Evolutionary conservation across 2,888 invertebrate species (phyloP).

Genomic region (Tachystola acroxantha): DNA sequence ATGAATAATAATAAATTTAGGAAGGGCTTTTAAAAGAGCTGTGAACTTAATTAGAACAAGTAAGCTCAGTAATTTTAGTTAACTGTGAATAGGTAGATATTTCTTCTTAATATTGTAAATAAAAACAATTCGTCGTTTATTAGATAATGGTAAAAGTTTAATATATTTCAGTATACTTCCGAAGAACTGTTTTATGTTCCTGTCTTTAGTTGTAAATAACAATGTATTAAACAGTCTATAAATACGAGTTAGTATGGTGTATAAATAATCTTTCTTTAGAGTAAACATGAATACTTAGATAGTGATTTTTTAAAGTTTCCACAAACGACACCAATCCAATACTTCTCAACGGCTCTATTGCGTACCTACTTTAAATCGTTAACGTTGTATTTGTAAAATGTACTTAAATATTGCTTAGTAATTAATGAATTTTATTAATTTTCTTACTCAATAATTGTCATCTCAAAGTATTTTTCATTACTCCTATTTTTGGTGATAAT

Average conservation of each 20-base stretch:
- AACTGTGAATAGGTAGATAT: conserved; percentile 61
- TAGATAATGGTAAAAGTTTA: conserved; percentile 60
- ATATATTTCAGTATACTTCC: conserved; percentile 69
- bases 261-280: conserved; percentile 8
- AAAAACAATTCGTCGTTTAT: conserved; percentile 47
- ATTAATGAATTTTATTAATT: conserved; percentile 30
- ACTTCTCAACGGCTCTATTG: conserved; percentile 52
- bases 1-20: conserved; percentile 31
- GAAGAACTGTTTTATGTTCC: conserved; percentile 76
- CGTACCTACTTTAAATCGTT: conserved; percentile 53
- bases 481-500: conserved; percentile 18
- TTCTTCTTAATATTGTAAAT: conserved; percentile 64
- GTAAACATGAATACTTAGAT: conserved; percentile 22
- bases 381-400: conserved; percentile 70
- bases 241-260: conserved; percentile 32
- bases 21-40: conserved; percentile 59
- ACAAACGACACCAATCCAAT: conserved; percentile 56
- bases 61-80: conserved; percentile 60
- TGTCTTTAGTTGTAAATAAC: conserved; percentile 72
- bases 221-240: conserved; percentile 48
- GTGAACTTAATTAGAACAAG: conserved; percentile 47
- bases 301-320: conserved; percentile 48
- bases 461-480: conserved; percentile 24
- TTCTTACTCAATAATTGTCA: conserved; percentile 29
- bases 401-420: conserved; percentile 66